phyloP scores from a whole-genome alignment of 1,140 invertebrate genomes.

The Gerris buenoi region DNA sequence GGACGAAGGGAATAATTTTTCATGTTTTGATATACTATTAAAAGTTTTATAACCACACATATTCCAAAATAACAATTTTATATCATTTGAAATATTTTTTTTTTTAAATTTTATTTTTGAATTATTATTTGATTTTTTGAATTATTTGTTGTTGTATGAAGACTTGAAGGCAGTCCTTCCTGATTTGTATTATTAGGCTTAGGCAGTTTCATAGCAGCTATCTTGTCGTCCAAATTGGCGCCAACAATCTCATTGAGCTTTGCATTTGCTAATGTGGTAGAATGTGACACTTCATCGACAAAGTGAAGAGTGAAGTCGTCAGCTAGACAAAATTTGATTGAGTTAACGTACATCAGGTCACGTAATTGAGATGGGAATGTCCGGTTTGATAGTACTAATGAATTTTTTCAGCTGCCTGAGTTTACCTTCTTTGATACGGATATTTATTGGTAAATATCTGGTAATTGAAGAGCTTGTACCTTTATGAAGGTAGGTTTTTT shows the following conservation, averaged over 20 bases:
- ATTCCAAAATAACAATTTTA: background rate
- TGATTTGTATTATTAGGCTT: background rate
- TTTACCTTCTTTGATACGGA: background rate
- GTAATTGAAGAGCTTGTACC: background rate
- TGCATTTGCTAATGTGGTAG: background rate
- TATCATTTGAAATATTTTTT: background rate
- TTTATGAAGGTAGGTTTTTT: background rate
- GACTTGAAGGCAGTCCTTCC: too few relatives aligned
- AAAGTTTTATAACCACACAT: background rate
- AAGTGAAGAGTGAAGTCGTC: background rate
- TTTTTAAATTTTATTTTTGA: background rate
- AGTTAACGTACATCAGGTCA: background rate
- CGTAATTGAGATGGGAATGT: background rate
- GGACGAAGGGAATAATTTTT: background rate
- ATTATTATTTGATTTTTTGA: background rate
- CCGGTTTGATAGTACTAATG: background rate
- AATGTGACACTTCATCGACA: background rate
- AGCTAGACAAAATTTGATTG: background rate
- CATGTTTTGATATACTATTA: background rate
- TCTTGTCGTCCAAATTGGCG: background rate
- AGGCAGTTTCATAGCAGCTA: background rate
- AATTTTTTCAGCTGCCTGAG: background rate
- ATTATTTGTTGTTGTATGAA: background rate
- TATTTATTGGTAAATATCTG: background rate
- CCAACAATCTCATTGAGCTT: background rate